A percentile compares a stretch with the other conserved stretches of the same genome.
Evolutionary conservation across 2,113 vertebrate species (phyloP).

Genomic region (Halichoeres trimaculatus): DNA sequence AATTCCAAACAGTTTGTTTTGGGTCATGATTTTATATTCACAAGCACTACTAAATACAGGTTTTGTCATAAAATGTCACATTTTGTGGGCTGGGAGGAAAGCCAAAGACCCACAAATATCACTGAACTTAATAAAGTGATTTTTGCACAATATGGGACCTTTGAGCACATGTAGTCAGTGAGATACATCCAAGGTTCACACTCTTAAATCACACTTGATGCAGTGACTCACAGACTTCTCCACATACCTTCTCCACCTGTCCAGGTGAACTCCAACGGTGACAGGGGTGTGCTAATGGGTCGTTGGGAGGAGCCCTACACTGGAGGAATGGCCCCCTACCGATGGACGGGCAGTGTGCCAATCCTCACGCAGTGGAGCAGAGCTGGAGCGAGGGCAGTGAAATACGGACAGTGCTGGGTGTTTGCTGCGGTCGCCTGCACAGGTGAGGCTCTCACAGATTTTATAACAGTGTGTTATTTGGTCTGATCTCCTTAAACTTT

Average conservation of each 20-base stretch:
- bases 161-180: background rate
- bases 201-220: background rate
- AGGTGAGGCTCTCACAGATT: conserved; percentile 64
- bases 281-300: conserved; percentile 80
- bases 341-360: conserved; percentile 82
- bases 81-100: too few species aligned
- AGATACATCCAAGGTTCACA: too few species aligned
- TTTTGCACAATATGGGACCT: too few species aligned
- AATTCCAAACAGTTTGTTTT: too few species aligned
- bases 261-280: conserved; percentile 83
- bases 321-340: conserved; percentile 74
- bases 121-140: too few species aligned
- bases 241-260: background rate
- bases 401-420: conserved; percentile 87
- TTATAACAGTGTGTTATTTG: background rate
- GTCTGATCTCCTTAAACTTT: background rate
- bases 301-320: conserved; percentile 77
- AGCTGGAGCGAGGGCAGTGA: conserved; percentile 64
- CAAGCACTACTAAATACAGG: too few species aligned
- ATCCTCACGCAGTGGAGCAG: conserved; percentile 83
- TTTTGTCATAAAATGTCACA: too few species aligned
- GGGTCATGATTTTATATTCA: too few species aligned
- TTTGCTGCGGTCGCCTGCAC: conserved; percentile 85
- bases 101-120: too few species aligned
- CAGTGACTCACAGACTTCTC: background rate